phyloP scores from a whole-genome alignment of 2,888 invertebrate genomes.

The Antitype chi region DNA sequence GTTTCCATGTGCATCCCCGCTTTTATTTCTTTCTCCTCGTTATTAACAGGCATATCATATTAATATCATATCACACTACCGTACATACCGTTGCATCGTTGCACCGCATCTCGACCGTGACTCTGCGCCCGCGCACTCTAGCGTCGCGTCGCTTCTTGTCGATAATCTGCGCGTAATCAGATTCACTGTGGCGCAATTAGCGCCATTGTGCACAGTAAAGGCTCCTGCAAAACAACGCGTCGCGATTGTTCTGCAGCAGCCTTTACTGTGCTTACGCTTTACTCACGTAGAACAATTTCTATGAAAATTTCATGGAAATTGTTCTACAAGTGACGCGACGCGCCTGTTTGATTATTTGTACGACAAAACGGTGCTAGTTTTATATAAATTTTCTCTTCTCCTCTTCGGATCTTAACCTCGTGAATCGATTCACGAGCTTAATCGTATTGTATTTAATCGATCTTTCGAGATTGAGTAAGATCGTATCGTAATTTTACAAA shows the following conservation, averaged over 20 bases:
- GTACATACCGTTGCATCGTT: conserved; percentile 46
- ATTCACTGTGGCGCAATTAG: conserved; percentile 53
- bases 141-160: conserved; percentile 27
- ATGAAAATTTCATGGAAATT: no score
- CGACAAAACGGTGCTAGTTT: background rate
- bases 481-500: no score
- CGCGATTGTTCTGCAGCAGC: no score
- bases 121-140: conserved; percentile 27
- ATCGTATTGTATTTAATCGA: no score
- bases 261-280: no score
- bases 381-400: background rate
- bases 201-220: conserved; percentile 32
- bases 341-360: background rate
- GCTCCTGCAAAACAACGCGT: no score
- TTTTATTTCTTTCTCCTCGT: background rate
- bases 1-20: background rate
- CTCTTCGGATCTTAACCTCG: no score
- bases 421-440: no score
- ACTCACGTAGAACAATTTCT: no score
- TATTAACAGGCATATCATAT: conserved; percentile 11
- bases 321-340: no score
- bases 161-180: conserved; percentile 59
- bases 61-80: conserved; percentile 25
- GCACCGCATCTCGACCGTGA: conserved; percentile 61
- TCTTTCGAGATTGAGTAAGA: no score